These are phyloP conservation scores for Autographa gamma DNA, from an alignment of 2,888 invertebrate species.

Conservation along the genomic window DNA sequence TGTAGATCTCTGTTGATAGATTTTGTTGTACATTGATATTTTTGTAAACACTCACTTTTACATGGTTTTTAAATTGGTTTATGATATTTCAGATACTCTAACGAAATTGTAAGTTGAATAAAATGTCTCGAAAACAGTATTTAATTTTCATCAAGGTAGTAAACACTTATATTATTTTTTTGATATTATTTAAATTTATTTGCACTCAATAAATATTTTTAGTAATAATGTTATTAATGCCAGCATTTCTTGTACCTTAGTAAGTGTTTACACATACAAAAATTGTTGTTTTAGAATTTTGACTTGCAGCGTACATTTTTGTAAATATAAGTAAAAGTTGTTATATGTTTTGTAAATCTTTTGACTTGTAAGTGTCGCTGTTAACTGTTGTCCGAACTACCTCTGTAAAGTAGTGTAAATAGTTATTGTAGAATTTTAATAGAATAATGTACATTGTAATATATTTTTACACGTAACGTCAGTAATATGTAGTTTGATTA, in stretches of 20 bases:
- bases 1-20: background rate
- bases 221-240: background rate
- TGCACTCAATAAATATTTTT: background rate
- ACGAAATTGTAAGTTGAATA: background rate
- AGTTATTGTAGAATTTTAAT: slow-evolving; percentile 25
- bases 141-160: background rate
- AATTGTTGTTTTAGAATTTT: slow-evolving; percentile 24
- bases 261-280: slow-evolving; percentile 10
- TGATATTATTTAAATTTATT: background rate
- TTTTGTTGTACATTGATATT: background rate
- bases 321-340: slow-evolving; percentile 63
- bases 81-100: background rate
- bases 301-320: slow-evolving; percentile 44
- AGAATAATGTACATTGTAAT: slow-evolving; percentile 35
- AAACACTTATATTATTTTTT: background rate
- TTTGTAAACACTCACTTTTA: slow-evolving; percentile 7
- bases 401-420: slow-evolving; percentile 33
- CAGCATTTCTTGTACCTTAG: slow-evolving; percentile 16
- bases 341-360: slow-evolving; percentile 66
- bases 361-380: slow-evolving; percentile 44
- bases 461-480: slow-evolving; percentile 38
- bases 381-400: slow-evolving; percentile 31
- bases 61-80: slow-evolving; percentile 25
- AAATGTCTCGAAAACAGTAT: background rate
- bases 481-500: slow-evolving; percentile 16